Base-by-base conservation (phyloP, 2,888 invertebrate genomes). In the Kryphioiulus occultus region DNA sequence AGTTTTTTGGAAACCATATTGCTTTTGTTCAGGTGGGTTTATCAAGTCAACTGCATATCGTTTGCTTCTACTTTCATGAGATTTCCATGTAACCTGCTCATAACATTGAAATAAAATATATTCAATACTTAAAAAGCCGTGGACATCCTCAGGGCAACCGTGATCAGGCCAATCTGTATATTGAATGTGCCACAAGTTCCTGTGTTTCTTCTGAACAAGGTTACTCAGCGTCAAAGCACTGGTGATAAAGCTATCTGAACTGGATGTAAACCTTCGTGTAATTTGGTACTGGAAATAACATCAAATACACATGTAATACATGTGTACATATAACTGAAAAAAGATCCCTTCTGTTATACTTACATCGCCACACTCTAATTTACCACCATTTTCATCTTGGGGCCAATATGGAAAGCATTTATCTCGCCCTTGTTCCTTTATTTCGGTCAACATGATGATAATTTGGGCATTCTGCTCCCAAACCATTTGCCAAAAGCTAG, bases 401-500 rank as follows among this genome's bases (percentile, higher is more conserved):
- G 93, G 93, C 92, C 93, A 93, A 90, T 93, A 93, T 0, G 91
- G 91, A 89, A 91, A 92, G 89, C 93, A 92, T 89, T 93, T 92
- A 87, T 91, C 91, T 89, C 91, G 89, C 32, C 92, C 91, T 87
- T 91, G 89, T 90, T 92, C 93, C 91, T 90, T 90, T 15, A 92
- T 90, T 86, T 94, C 95, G 1, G 95, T 95, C 86, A 97, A 92
- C 91, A 96, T 95, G 78, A 96, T 96, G 89, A 98, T 93, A 87
- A 98, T 93, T 90, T 95, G 94, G 15, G 96, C 96, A 91, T 96
- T 96, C 86, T 95, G 95, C 92, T 97, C 97, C 97, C 97, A 97
- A 86, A 96, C 95, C 93, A 96, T 95, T 92, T 96, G 96, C 98
- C 98, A 98, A 92, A 97, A 95, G 90, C 94, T 94, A 86, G 92